These are phyloP conservation scores for Graphium colonna DNA, from an alignment of 2,888 invertebrate species.

Conservation along the genomic window DNA sequence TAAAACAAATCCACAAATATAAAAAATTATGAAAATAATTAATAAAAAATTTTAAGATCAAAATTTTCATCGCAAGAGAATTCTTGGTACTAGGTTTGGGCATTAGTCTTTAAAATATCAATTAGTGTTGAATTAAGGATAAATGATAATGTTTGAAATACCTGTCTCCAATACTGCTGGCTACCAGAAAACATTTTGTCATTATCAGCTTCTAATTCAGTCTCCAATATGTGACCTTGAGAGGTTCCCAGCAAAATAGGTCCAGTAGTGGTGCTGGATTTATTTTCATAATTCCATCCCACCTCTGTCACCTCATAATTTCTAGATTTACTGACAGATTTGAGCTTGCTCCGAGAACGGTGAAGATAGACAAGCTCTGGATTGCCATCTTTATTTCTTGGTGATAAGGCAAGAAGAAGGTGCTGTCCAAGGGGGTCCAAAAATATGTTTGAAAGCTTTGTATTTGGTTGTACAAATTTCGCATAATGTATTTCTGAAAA, in stretches of 20 bases:
- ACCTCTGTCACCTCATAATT: conserved; percentile 94
- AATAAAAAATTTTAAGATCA: too few species aligned
- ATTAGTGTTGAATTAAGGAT: too few species aligned
- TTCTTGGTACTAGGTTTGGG: too few species aligned
- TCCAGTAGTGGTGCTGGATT: conserved; percentile 85
- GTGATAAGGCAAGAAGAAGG: conserved; percentile 86
- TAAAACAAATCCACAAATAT: too few species aligned
- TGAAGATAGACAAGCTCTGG: conserved; percentile 91
- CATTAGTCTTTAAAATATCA: too few species aligned
- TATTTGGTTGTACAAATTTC: conserved; percentile 80
- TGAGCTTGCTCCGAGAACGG: conserved; percentile 86
- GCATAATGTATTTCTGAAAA: conserved; percentile 86
- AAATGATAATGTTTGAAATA: conserved; percentile 45
- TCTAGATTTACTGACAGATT: conserved; percentile 81
- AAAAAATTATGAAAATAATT: too few species aligned
- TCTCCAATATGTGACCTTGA: conserved; percentile 94
- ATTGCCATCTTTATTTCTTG: conserved; percentile 77
- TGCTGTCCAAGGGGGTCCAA: conserved; percentile 94
- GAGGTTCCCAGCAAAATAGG: conserved; percentile 94
- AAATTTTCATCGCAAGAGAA: too few species aligned
- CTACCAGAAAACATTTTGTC: conserved; percentile 89
- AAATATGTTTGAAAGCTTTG: conserved; percentile 84
- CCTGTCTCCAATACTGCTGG: conserved; percentile 93
- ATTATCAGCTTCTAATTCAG: conserved; percentile 89
- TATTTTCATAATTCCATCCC: conserved; percentile 91